Conservation (phyloP, 1,140 invertebrate genomes). For the Drosophila littoralis region DNA sequence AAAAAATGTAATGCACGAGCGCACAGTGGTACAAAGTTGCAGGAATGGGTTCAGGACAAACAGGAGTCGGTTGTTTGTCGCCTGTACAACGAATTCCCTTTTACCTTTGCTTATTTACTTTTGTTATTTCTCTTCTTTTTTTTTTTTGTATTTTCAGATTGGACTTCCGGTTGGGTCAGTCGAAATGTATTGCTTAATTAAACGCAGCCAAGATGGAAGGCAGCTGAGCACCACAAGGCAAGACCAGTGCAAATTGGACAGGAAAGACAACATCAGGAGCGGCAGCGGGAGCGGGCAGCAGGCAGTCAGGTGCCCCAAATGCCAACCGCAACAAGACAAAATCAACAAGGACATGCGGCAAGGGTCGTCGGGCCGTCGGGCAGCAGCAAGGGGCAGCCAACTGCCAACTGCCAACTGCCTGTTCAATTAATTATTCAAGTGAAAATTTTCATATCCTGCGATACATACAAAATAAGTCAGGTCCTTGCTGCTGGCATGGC, state of each 20-base stretch:
- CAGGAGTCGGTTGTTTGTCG: background rate
- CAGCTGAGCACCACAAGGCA: slow-evolving; percentile 33
- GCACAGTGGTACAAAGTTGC: slow-evolving; percentile 20
- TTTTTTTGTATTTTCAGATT: slow-evolving; percentile 4
- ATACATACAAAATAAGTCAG: slow-evolving; percentile 77
- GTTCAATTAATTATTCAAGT: slow-evolving; percentile 84
- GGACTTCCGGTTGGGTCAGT: slow-evolving; percentile 15
- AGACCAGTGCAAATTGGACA: slow-evolving; percentile 44
- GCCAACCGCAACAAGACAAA: slow-evolving; percentile 69
- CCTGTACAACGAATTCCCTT: background rate
- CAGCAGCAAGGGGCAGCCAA: too few species aligned
- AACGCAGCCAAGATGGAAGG: slow-evolving; percentile 29
- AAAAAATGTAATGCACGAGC: slow-evolving; percentile 38
- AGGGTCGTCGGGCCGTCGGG: slow-evolving; percentile 1
- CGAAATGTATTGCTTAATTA: slow-evolving; percentile 70
- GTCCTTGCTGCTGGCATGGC: slow-evolving; percentile 7
- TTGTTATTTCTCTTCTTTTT: slow-evolving; percentile 9
- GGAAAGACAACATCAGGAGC: background rate
- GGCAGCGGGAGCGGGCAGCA: background rate
- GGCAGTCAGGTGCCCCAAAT: slow-evolving; percentile 29
- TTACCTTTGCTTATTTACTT: background rate
- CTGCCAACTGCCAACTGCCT: slow-evolving; percentile 29
- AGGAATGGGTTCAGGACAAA: background rate
- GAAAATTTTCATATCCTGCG: slow-evolving; percentile 81
- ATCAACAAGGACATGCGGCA: slow-evolving; percentile 41